A percentile compares a stretch with the other conserved stretches of the same genome.
Conservation (phyloP, 2,797 vertebrate species). For the Masticophis lateralis region DNA sequence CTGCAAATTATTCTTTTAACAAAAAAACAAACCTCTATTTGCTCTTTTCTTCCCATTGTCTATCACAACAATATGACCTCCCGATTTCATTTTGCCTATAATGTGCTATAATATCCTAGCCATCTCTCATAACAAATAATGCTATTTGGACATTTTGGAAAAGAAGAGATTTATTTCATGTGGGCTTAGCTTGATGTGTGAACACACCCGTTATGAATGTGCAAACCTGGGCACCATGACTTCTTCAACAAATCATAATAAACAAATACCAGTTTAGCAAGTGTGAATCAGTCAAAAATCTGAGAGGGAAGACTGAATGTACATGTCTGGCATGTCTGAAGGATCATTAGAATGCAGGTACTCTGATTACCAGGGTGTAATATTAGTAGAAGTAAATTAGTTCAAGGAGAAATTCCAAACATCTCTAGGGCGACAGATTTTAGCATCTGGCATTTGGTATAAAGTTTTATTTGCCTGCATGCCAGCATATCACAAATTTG, state of each 20-base stretch:
- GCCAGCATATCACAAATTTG: conserved; percentile 42
- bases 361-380: conserved; percentile 52
- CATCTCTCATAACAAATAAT: neutral
- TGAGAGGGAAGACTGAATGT: neutral
- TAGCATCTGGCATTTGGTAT: conserved; percentile 1
- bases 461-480: conserved; percentile 7
- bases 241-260: neutral
- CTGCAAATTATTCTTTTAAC: neutral
- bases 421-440: neutral
- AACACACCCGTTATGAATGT: neutral
- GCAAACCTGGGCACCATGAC: neutral
- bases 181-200: neutral
- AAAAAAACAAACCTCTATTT: neutral
- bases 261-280: neutral
- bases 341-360: neutral
- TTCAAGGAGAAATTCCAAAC: conserved; percentile 32
- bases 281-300: neutral
- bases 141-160: neutral
- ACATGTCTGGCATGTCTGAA: neutral
- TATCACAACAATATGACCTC: neutral
- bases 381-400: conserved; percentile 49
- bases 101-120: neutral
- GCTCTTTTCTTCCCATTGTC: neutral
- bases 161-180: neutral
- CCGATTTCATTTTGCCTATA: neutral